Evolutionary conservation across 2,888 invertebrate genomes (phyloP), one percentile per base, ranked within the genome.

Genomic region (Tiphia femorata): DNA sequence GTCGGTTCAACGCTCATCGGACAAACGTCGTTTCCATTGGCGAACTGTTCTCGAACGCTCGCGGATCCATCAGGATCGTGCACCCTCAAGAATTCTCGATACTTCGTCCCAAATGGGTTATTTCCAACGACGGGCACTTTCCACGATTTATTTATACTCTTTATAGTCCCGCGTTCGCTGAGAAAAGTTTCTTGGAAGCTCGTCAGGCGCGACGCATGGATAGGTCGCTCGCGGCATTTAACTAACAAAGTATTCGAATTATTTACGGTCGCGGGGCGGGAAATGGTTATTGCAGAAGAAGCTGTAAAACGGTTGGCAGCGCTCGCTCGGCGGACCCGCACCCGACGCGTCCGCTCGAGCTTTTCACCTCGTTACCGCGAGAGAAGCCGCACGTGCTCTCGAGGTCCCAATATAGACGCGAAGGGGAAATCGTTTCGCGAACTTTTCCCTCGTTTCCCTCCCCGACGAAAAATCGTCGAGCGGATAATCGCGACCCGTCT

Each of bases 301-400:
- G 56, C 35, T 38, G 44, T 64, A 70, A 70, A 70, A 46, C 38
- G 40, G 53, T 70, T 70, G 70, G 63, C 70, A 70, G 44, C 52
- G 57, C 37, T 5, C 38, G 37, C 16, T 35, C 12, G 20, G 38
- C 38, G 19, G 20, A 38, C 7, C 5, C 12, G 38, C 7, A 10
- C n/a, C 17, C 33, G 49, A n/a, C n/a, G n/a, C n/a, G n/a, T n/a
- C n/a, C 35, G 43, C 10, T 40, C 14, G 30, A 29, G 40, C 25
- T 49, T 52, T 49, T 14, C 30, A 27, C 37, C 48, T 27, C 17
- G 49, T 40, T 44, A 12, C 2, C 14, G 35, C 19, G 30, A 8
- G 37, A 19, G 1, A 3, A n/a, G 16, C 23, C 23, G 25, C 21
- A 20, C 10, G 7, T n/a, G 40, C 40, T n/a, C n/a, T n/a, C n/a